These are phyloP conservation scores for Drosophila ironensis DNA, from an alignment of 1,140 invertebrate genomes.

Conservation along the genomic window DNA sequence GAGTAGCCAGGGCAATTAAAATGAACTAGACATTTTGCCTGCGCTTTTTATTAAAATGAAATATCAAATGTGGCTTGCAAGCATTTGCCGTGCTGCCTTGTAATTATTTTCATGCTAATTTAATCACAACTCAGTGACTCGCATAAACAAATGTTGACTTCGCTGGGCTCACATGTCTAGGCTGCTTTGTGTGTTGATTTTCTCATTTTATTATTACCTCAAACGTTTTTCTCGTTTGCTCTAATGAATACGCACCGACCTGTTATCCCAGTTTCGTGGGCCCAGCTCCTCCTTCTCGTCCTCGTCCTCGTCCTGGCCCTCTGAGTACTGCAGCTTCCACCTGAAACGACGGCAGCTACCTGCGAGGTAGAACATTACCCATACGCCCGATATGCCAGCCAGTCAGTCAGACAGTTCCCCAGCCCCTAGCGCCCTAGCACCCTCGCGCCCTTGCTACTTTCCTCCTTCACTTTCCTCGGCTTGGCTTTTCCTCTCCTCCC, in stretches of 20 bases:
- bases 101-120: constrained; percentile 12
- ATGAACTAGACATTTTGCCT: background rate
- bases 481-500: constrained; percentile 11
- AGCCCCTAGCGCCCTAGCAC: constrained; percentile 9
- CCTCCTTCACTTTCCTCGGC: background rate
- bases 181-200: constrained; percentile 51
- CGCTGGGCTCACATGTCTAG: constrained; percentile 26
- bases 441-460: background rate
- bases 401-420: constrained; percentile 40
- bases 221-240: constrained; percentile 58
- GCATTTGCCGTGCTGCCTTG: background rate
- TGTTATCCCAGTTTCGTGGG: constrained; percentile 33
- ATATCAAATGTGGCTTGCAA: too few species aligned
- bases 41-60: background rate
- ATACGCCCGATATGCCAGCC: constrained; percentile 52
- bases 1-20: too few species aligned
- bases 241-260: constrained; percentile 62
- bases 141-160: constrained; percentile 36
- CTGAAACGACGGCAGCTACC: background rate
- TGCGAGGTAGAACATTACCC: constrained; percentile 47
- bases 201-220: constrained; percentile 57
- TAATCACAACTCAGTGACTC: constrained; percentile 34
- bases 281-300: background rate
- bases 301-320: background rate
- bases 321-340: background rate